Evolutionary conservation across 2,113 vertebrate species (phyloP).

Genomic region (Hypomesus transpacificus): DNA sequence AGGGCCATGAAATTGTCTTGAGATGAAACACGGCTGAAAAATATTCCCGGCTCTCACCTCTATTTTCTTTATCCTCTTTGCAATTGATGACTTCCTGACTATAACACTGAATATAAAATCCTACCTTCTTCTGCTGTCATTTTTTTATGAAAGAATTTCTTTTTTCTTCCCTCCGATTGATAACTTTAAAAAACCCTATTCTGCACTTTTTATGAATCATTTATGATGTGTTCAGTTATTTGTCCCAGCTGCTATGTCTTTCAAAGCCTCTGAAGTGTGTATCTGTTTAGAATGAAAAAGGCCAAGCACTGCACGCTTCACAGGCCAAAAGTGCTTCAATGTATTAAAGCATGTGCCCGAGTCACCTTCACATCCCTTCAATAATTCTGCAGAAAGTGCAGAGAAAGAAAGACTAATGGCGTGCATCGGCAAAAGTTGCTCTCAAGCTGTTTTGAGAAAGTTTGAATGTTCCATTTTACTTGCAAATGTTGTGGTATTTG

Average conservation of each 20-base stretch:
- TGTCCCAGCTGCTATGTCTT: conserved; percentile 10
- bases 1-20: conserved; percentile 9
- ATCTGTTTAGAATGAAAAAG: conserved; percentile 29
- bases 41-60: neutral
- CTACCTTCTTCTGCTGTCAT: neutral
- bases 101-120: conserved; percentile 7
- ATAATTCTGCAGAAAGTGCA: neutral
- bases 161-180: conserved; percentile 22
- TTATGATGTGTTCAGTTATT: conserved; percentile 20
- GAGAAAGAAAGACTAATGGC: neutral
- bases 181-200: conserved; percentile 17
- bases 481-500: conserved; percentile 15
- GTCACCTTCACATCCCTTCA: conserved; percentile 13
- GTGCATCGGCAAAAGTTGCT: neutral
- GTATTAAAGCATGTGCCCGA: conserved; percentile 32
- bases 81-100: conserved; percentile 14
- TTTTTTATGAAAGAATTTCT: neutral
- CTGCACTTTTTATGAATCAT: conserved; percentile 35
- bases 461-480: conserved; percentile 7
- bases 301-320: conserved; percentile 11
- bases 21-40: conserved; percentile 21
- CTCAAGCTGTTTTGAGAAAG: neutral
- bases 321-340: conserved; percentile 1
- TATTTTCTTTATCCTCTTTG: conserved; percentile 2
- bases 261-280: conserved; percentile 20